These are phyloP conservation scores for Mechanitis mazaeus DNA, from an alignment of 2,888 invertebrate species.

Conservation along the genomic window DNA sequence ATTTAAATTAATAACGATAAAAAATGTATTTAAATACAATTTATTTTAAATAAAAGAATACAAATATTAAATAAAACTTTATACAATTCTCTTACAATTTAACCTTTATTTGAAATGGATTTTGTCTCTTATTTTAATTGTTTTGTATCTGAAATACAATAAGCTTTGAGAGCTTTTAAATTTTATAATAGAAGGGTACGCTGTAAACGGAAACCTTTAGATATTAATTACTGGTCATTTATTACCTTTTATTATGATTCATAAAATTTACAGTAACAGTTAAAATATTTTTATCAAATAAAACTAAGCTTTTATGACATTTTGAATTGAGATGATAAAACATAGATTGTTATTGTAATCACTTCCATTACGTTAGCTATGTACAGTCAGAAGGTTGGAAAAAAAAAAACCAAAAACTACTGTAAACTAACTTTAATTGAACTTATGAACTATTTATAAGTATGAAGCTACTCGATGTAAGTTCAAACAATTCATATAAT, in stretches of 20 bases:
- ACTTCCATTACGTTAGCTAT: no score
- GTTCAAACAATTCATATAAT: no score
- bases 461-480: no score
- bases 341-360: no score
- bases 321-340: no score
- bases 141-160: conserved; percentile 8
- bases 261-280: no score
- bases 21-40: background rate
- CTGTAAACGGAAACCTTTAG: conserved; percentile 5
- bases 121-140: conserved; percentile 4
- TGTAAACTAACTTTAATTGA: no score
- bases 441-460: no score
- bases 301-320: no score
- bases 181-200: conserved; percentile 5
- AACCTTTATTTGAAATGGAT: conserved; percentile 3
- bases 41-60: background rate
- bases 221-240: conserved; percentile 4
- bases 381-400: no score
- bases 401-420: no score
- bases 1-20: background rate
- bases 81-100: conserved; percentile 1
- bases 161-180: conserved; percentile 5
- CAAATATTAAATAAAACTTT: background rate
- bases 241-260: background rate
- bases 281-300: no score